Evolutionary conservation across 2,888 invertebrate genomes (phyloP).

Genomic region (Mantis religiosa): DNA sequence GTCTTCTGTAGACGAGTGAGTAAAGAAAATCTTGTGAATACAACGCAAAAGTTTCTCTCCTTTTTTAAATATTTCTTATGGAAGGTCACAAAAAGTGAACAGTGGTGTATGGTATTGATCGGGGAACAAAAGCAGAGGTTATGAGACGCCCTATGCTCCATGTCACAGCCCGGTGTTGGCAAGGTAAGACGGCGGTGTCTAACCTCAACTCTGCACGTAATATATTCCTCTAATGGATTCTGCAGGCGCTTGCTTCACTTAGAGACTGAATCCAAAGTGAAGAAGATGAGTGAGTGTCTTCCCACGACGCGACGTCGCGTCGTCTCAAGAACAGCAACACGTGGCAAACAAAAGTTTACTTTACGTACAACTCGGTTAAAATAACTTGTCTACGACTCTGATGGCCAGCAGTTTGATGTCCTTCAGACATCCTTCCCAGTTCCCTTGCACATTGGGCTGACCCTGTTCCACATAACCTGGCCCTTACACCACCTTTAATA

Average conservation of each 20-base stretch:
- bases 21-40: too few relatives aligned
- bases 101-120: too few relatives aligned
- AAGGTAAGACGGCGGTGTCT: background rate
- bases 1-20: too few relatives aligned
- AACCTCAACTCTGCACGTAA: background rate
- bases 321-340: background rate
- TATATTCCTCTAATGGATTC: conserved; percentile 24
- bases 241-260: conserved; percentile 9
- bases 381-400: background rate
- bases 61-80: too few relatives aligned
- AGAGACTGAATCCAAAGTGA: conserved; percentile 15
- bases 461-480: too few relatives aligned
- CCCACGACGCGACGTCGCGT: background rate
- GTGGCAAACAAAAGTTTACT: background rate
- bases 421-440: too few relatives aligned
- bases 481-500: too few relatives aligned
- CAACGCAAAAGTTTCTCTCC: too few relatives aligned
- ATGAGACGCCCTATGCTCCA: background rate
- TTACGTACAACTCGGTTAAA: background rate
- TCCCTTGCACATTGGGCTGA: too few relatives aligned
- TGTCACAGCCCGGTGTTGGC: background rate
- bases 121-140: background rate
- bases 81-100: too few relatives aligned
- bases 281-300: conserved; percentile 2
- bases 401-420: background rate